phyloP scores from a whole-genome alignment of 2,888 invertebrate species.

The Ecdyonurus torrentis region DNA sequence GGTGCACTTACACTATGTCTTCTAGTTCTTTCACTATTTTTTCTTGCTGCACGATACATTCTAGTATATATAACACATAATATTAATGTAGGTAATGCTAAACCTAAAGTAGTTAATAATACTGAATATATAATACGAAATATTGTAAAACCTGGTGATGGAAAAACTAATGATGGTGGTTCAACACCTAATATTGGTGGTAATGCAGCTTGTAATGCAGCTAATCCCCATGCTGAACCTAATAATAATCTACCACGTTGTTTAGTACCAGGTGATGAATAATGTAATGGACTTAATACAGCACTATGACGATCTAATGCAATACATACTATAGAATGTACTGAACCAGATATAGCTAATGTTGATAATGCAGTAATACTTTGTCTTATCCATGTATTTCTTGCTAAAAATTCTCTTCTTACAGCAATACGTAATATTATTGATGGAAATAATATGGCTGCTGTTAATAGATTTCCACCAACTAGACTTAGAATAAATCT shows the following conservation, averaged over 20 bases:
- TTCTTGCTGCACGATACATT: slow-evolving; percentile 30
- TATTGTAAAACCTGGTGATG: slow-evolving; percentile 5
- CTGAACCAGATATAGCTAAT: slow-evolving; percentile 28
- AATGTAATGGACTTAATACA: slow-evolving; percentile 32
- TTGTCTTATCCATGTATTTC: slow-evolving; percentile 21
- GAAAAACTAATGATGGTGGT: not conserved
- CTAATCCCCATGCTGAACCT: slow-evolving; percentile 25
- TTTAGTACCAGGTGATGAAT: slow-evolving; percentile 31
- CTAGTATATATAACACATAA: slow-evolving; percentile 30
- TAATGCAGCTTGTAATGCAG: slow-evolving; percentile 24
- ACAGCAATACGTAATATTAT: slow-evolving; percentile 25
- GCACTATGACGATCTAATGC: slow-evolving; percentile 31
- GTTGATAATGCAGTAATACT: slow-evolving; percentile 24
- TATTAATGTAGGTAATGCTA: slow-evolving; percentile 28
- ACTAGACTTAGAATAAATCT: slow-evolving; percentile 33
- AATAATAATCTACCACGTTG: slow-evolving; percentile 27
- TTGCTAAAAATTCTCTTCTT: slow-evolving; percentile 14
- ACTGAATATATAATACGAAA: slow-evolving; percentile 20
- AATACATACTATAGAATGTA: slow-evolving; percentile 31
- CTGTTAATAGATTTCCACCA: slow-evolving; percentile 29
- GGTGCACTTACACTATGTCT: slow-evolving; percentile 26
- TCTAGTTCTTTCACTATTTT: slow-evolving; percentile 30
- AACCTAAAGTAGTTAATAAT: slow-evolving; percentile 26
- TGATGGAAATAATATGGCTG: slow-evolving; percentile 28
- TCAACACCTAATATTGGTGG: slow-evolving; percentile 20